phyloP scores from a whole-genome alignment of 2,888 invertebrate species.

The Cepaea hortensis region DNA sequence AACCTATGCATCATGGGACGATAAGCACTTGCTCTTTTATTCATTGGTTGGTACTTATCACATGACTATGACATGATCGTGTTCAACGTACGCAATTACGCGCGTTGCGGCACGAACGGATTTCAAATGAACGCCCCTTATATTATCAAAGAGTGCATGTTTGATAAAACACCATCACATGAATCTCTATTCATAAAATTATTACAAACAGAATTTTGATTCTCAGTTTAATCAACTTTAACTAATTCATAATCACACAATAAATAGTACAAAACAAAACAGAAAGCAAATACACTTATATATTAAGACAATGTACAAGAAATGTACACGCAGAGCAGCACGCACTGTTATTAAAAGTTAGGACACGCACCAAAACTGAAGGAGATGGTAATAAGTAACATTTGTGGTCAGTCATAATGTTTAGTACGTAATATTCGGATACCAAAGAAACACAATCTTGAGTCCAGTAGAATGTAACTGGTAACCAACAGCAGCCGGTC shows the following conservation, averaged over 20 bases:
- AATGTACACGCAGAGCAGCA: neutral
- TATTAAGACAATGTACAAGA: neutral
- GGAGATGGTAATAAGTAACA: neutral
- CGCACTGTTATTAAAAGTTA: neutral
- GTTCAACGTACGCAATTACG: no score
- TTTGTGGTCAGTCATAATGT: neutral
- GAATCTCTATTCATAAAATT: no score
- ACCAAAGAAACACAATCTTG: neutral
- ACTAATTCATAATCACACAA: neutral
- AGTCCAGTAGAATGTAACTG: neutral
- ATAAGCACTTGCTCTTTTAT: no score
- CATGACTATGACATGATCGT: no score
- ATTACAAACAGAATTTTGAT: neutral
- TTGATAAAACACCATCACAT: no score
- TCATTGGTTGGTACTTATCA: no score
- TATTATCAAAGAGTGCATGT: no score
- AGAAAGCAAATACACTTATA: neutral
- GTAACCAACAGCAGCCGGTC: neutral
- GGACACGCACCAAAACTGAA: neutral
- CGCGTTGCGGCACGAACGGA: no score
- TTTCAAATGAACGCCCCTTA: no score
- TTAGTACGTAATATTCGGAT: neutral
- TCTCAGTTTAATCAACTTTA: neutral
- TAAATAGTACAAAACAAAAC: neutral
- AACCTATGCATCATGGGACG: no score